These are phyloP conservation scores for Sinopyrophorus schimmeli DNA, from an alignment of 2,888 invertebrate species.

Conservation along the genomic window DNA sequence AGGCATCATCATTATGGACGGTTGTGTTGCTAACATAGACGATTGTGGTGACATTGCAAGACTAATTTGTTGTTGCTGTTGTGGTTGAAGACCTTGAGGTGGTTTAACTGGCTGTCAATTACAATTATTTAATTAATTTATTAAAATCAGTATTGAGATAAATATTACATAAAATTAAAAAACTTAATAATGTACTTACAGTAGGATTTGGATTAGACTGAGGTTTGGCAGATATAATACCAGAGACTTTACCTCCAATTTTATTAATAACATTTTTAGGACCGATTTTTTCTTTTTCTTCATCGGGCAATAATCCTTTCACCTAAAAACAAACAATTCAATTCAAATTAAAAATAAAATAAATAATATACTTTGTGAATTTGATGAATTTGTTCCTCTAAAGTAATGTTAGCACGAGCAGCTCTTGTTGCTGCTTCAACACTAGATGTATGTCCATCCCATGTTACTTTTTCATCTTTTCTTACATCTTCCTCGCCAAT, in stretches of 20 bases:
- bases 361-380: slow-evolving; percentile 75
- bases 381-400: slow-evolving; percentile 96
- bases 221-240: slow-evolving; percentile 55
- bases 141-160: not conserved
- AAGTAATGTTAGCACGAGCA: slow-evolving; percentile 91
- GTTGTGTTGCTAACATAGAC: slow-evolving; percentile 57
- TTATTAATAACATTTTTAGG: slow-evolving; percentile 72
- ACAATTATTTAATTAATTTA: not conserved
- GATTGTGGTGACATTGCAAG: slow-evolving; percentile 54
- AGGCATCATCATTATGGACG: slow-evolving; percentile 67
- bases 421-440: slow-evolving; percentile 95
- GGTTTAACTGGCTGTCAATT: slow-evolving; percentile 45
- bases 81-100: slow-evolving; percentile 56
- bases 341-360: slow-evolving; percentile 2
- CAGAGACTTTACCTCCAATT: slow-evolving; percentile 47
- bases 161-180: not conserved
- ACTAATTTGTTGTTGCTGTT: slow-evolving; percentile 29
- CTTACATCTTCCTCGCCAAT: slow-evolving; percentile 84
- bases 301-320: slow-evolving; percentile 91
- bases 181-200: slow-evolving; percentile 16
- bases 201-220: slow-evolving; percentile 43
- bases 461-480: slow-evolving; percentile 90
- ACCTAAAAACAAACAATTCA: slow-evolving; percentile 49
- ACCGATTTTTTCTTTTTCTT: slow-evolving; percentile 96
- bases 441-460: slow-evolving; percentile 98